A percentile compares a stretch with the other conserved stretches of the same genome.
Evolutionary conservation across 2,797 vertebrate species (phyloP).

Genomic region (Ctenochaetus hawaiiensis): DNA sequence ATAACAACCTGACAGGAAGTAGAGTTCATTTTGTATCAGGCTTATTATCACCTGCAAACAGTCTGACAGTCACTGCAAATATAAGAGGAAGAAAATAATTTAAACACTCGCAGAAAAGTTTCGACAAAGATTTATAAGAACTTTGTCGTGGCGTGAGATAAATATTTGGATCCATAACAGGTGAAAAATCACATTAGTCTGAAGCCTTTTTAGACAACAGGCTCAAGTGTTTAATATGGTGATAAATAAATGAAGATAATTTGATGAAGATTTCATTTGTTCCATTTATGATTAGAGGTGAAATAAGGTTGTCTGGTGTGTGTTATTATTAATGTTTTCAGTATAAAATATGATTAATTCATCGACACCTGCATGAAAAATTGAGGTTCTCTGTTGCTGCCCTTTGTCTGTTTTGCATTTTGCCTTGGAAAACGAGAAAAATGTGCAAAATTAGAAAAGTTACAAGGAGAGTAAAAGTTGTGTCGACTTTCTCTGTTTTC

Average conservation of each 20-base stretch:
- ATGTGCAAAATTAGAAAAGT: no score
- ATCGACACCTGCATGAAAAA: no score
- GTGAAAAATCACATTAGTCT: background rate
- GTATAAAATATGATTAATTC: no score
- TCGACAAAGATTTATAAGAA: background rate
- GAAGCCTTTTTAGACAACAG: background rate
- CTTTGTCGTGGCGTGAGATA: background rate
- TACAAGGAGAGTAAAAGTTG: no score
- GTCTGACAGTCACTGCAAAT: conserved; percentile 7
- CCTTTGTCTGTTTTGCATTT: no score
- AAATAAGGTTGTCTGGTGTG: no score
- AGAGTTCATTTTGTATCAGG: background rate
- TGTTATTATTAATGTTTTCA: no score
- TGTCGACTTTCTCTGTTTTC: no score
- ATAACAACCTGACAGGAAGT: conserved; percentile 14
- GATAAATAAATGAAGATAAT: background rate
- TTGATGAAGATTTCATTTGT: background rate
- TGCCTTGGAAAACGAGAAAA: no score
- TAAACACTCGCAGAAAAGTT: background rate
- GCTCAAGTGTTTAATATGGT: background rate
- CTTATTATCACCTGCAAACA: conserved; percentile 33
- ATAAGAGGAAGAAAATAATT: background rate
- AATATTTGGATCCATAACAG: background rate
- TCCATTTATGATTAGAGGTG: background rate
- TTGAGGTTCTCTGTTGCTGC: no score